phyloP scores from a whole-genome alignment of 2,113 vertebrate genomes.

The Passerina amoena region DNA sequence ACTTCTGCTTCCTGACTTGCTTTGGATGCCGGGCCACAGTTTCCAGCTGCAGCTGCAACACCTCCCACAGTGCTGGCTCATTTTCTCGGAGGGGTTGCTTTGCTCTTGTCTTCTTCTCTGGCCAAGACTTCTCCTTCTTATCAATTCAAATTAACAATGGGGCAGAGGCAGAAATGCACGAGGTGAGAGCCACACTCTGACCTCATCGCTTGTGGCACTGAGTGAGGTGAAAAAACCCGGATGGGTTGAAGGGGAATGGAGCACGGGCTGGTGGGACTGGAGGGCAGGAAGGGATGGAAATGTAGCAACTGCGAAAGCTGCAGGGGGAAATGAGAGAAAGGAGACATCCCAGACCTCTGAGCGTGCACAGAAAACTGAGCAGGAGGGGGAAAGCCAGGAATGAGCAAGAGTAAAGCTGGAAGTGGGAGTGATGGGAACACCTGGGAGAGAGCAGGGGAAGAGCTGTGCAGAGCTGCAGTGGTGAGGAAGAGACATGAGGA shows the following conservation, averaged over 20 bases:
- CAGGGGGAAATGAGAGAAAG: neutral
- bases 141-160: neutral
- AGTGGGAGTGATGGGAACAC: neutral
- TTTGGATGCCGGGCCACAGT: neutral
- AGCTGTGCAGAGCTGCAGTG: neutral
- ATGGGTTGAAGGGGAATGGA: neutral
- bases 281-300: neutral
- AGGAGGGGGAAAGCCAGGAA: neutral
- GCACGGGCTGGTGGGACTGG: no score
- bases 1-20: neutral
- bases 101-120: neutral
- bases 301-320: neutral
- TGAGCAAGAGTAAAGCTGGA: neutral
- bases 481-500: neutral
- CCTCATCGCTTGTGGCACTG: accelerated
- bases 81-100: neutral
- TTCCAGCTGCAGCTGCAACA: neutral
- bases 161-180: neutral
- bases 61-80: neutral
- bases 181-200: neutral
- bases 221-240: neutral
- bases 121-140: neutral
- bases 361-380: neutral
- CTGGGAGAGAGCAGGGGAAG: neutral
- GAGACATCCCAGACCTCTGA: neutral